phyloP scores from a whole-genome alignment of 2,113 vertebrate genomes.

The Drymodes brunneopygia region DNA sequence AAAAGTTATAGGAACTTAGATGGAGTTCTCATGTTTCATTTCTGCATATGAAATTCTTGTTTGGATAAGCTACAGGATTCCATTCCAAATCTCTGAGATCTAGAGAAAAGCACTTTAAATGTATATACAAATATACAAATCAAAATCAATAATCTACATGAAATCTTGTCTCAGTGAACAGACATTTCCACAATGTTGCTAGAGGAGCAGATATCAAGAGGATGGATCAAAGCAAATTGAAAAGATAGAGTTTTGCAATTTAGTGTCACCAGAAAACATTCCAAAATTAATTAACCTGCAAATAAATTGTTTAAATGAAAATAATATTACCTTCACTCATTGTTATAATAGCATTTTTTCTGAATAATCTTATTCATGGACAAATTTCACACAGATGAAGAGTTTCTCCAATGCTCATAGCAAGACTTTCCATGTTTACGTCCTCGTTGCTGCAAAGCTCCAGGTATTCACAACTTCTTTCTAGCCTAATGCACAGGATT shows the following conservation, averaged over 20 bases:
- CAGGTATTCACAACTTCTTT: neutral
- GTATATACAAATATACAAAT: conserved; percentile 20
- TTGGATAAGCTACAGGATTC: neutral
- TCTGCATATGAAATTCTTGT: conserved; percentile 13
- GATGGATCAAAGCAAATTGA: neutral
- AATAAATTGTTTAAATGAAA: neutral
- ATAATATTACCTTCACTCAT: neutral
- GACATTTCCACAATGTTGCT: neutral
- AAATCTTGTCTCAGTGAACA: neutral
- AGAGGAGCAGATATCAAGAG: neutral
- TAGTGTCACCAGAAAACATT: neutral
- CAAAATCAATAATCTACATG: neutral
- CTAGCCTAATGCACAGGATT: neutral
- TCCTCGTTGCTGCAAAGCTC: neutral
- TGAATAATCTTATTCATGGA: neutral
- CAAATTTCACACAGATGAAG: neutral
- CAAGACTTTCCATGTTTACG: neutral
- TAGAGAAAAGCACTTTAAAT: neutral
- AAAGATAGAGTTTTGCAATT: neutral
- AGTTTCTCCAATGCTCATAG: neutral
- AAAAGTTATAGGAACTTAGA: conserved; percentile 3
- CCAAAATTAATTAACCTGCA: neutral
- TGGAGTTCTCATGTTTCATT: neutral
- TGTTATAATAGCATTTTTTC: neutral
- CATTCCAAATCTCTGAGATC: neutral